These are phyloP conservation scores for Vanacampus margaritifer DNA, from an alignment of 2,113 vertebrate species.

Conservation along the genomic window DNA sequence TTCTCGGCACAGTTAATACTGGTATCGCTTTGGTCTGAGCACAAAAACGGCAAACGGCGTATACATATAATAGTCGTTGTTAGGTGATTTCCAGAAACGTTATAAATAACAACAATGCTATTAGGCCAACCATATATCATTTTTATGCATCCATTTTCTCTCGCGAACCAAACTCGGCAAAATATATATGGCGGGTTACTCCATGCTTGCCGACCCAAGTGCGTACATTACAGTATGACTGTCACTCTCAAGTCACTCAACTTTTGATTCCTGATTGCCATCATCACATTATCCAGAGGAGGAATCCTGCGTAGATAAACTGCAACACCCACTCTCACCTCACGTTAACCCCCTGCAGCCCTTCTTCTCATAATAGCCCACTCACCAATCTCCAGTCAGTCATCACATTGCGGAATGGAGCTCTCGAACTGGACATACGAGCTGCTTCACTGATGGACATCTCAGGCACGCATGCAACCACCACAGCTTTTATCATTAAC, in stretches of 20 bases:
- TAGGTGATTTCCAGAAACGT: too few relatives aligned
- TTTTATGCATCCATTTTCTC: too few relatives aligned
- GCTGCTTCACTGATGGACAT: background rate
- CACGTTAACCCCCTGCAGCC: background rate
- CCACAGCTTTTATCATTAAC: background rate
- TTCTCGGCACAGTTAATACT: too few relatives aligned
- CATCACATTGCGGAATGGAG: background rate
- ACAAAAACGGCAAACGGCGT: too few relatives aligned
- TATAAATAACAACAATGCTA: too few relatives aligned
- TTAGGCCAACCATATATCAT: too few relatives aligned
- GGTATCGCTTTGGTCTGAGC: too few relatives aligned
- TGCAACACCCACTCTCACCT: constrained; percentile 1
- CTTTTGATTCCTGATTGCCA: background rate
- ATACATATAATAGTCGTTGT: too few relatives aligned
- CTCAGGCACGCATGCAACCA: background rate
- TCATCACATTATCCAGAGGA: constrained; percentile 2
- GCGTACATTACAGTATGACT: background rate
- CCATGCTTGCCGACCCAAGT: background rate
- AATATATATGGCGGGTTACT: background rate
- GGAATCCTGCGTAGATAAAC: background rate
- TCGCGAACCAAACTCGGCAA: background rate
- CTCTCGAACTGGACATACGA: background rate
- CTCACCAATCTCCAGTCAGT: background rate
- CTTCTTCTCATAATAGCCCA: background rate
- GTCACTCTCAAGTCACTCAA: background rate